Evolutionary conservation across 2,113 vertebrate genomes (phyloP), one percentile per base, ranked within the genome.

Genomic region (Aythya baeri): DNA sequence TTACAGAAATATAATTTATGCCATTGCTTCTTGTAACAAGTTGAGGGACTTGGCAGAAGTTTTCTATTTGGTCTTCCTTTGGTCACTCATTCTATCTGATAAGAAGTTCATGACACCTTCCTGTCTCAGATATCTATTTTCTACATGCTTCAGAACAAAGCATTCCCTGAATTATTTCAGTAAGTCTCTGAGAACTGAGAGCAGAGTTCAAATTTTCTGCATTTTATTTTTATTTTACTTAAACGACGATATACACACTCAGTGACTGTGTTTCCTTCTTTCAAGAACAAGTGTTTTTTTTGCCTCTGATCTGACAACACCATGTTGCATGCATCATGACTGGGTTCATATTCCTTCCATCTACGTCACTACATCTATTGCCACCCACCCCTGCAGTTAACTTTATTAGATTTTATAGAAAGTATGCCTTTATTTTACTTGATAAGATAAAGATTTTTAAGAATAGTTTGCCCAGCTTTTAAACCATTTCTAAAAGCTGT

Each of bases 31-130:
- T 84, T 57, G 25, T 36, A 95, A 75, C 31, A 72, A 62, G 43
- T 80, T 71, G 46, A 81, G 73, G 38, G 27, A 89, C 86, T 50
- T 89, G 68, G 46, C 38, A 94, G 65, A 77, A 73, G 20, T 82
- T 93, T 89, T 34, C 32, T 77, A 46, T 76, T 80, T 94, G 12
- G 79, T 88, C 86, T 91, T 91, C 68, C 43, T 70, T 86, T 90
- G 76, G 79, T 94, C 79, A 91, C 29, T 89, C 59, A 31, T 52
- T 94, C 61, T 72, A 46, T 76, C 72, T 52, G 87, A 75, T 82
- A 89, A 94, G 61, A 83, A 89, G 72, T 34, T 81, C 68, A 54
- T 2, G 1, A 62, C 50, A 88, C 26, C 86, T 83, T 91, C 86
- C 76, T 88, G 68, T 74, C 68, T 81, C 67, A 44, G 62, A 62